These are phyloP conservation scores for Orthonevra nobilis DNA, from an alignment of 2,888 invertebrate species.

Conservation along the genomic window DNA sequence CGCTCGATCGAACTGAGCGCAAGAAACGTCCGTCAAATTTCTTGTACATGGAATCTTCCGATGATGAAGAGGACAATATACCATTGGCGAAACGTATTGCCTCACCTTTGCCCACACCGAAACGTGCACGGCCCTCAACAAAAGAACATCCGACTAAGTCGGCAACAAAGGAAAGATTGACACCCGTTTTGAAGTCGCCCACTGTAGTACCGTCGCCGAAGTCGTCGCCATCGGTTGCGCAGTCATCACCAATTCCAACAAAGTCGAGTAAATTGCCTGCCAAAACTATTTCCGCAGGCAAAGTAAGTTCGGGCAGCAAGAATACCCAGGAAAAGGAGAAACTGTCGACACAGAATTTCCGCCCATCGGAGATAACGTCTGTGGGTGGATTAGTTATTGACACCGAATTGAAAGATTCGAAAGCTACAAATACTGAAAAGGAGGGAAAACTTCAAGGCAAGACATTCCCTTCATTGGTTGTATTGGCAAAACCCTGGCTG, in stretches of 20 bases:
- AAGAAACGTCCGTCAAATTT: slow-evolving; percentile 75
- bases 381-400: slow-evolving; percentile 87
- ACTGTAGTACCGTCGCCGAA: slow-evolving; percentile 17
- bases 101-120: slow-evolving; percentile 70
- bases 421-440: slow-evolving; percentile 86
- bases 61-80: slow-evolving; percentile 80
- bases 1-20: slow-evolving; percentile 60
- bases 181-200: slow-evolving; percentile 12
- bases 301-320: not conserved
- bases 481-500: slow-evolving; percentile 90
- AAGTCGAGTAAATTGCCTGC: slow-evolving; percentile 58
- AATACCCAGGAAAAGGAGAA: slow-evolving; percentile 46
- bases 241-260: slow-evolving; percentile 71
- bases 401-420: slow-evolving; percentile 82
- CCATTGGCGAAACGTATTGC: slow-evolving; percentile 81
- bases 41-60: slow-evolving; percentile 78
- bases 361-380: slow-evolving; percentile 87
- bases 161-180: not conserved
- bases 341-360: slow-evolving; percentile 76
- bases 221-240: slow-evolving; percentile 62
- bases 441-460: slow-evolving; percentile 88
- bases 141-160: not conserved
- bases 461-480: slow-evolving; percentile 92
- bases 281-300: slow-evolving; percentile 21
- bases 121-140: slow-evolving; percentile 23